Conservation (phyloP, 2,888 invertebrate species). For the Nomada fucata region DNA sequence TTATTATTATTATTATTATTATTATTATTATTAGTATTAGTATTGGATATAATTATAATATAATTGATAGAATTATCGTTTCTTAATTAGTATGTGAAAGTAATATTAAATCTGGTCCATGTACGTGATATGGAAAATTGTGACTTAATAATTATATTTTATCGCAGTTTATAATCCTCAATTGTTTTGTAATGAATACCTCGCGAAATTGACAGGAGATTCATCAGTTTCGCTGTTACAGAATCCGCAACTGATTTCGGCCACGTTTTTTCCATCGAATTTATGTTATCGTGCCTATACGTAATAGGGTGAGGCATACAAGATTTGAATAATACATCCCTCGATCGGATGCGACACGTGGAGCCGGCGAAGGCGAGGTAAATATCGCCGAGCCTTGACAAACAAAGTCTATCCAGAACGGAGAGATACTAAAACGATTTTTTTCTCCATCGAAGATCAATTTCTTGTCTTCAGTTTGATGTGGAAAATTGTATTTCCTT, state of each 20-base stretch:
- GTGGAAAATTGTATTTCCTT: not conserved
- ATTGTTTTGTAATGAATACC: not conserved
- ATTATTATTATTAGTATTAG: not conserved
- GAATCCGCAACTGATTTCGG: constrained; percentile 24
- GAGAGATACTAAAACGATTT: constrained; percentile 34
- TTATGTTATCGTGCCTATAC: constrained; percentile 43
- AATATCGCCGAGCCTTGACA: constrained; percentile 57
- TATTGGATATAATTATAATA: too few species aligned
- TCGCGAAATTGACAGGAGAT: not conserved
- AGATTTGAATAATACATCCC: constrained; percentile 68
- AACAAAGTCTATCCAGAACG: constrained; percentile 53
- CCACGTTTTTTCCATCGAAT: constrained; percentile 28
- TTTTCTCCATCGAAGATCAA: constrained; percentile 1
- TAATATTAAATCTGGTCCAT: not conserved
- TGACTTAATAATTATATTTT: not conserved
- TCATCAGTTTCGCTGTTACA: not conserved
- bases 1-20: not conserved
- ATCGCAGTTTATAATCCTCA: not conserved
- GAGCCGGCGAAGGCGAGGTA: constrained; percentile 61
- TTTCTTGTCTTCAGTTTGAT: constrained; percentile 14
- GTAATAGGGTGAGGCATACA: constrained; percentile 46
- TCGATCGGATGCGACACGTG: constrained; percentile 57
- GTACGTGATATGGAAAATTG: not conserved
- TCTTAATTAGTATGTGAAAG: not conserved
- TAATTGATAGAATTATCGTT: not conserved